A percentile compares a stretch with the other conserved stretches of the same genome.
phyloP scores from a whole-genome alignment of 64 coral and sea anemone genomes.

The Stichodactyla helianthus region DNA sequence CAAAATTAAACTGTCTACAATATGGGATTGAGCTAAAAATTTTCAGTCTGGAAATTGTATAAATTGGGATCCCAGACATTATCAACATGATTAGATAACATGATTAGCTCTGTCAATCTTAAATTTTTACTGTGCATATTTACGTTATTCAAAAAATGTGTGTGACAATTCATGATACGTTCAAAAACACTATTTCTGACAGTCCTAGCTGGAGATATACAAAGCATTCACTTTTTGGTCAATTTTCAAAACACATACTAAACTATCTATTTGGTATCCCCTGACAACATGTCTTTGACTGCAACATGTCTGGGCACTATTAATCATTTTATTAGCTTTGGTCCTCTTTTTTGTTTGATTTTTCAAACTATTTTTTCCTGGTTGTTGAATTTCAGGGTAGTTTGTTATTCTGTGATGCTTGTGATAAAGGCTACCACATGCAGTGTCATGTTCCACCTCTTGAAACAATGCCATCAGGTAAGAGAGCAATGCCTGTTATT shows the following conservation, averaged over 20 bases:
- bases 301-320: background rate
- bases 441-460: slow-evolving; percentile 95
- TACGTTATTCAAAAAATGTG: too few species aligned
- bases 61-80: too few species aligned
- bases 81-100: too few species aligned
- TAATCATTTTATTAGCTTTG: background rate
- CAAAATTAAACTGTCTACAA: too few species aligned
- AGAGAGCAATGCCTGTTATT: background rate
- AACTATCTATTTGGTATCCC: background rate
- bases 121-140: too few species aligned
- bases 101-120: too few species aligned
- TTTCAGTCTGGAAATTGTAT: too few species aligned
- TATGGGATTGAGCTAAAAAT: too few species aligned
- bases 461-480: slow-evolving; percentile 89
- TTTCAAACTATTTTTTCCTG: background rate
- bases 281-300: background rate
- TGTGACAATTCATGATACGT: too few species aligned
- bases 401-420: slow-evolving; percentile 97
- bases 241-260: background rate
- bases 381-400: slow-evolving; percentile 55
- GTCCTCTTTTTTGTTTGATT: background rate
- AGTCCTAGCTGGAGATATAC: background rate
- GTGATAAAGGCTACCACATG: slow-evolving; percentile 99
- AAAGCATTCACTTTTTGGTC: background rate
- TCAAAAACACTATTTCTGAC: too few species aligned